These are phyloP conservation scores for Ypsolopha scabrella DNA, from an alignment of 2,888 invertebrate species.

Conservation along the genomic window DNA sequence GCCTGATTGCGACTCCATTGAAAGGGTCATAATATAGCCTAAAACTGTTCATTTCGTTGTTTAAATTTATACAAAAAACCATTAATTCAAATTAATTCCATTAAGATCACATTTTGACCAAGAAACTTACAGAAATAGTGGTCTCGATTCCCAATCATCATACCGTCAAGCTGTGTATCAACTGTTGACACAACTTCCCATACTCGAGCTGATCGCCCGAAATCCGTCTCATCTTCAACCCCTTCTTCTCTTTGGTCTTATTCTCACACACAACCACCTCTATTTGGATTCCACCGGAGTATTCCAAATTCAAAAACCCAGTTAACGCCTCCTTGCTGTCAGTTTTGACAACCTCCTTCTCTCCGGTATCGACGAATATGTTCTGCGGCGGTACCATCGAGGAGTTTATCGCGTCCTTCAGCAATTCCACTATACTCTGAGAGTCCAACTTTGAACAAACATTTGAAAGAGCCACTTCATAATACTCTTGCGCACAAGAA, in stretches of 20 bases:
- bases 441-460: conserved; percentile 85
- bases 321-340: conserved; percentile 42
- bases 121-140: background rate
- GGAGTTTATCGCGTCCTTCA: conserved; percentile 81
- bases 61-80: background rate
- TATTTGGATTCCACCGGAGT: conserved; percentile 88
- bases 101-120: background rate
- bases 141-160: conserved; percentile 26
- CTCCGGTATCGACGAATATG: conserved; percentile 59
- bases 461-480: conserved; percentile 83
- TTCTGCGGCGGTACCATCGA: conserved; percentile 79
- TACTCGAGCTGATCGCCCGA: conserved; percentile 91
- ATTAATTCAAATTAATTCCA: background rate
- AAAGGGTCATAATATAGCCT: background rate
- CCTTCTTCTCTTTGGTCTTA: conserved; percentile 78
- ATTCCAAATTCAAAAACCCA: conserved; percentile 75
- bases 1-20: background rate
- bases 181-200: conserved; percentile 87
- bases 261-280: conserved; percentile 85
- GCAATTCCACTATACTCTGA: conserved; percentile 81
- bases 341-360: conserved; percentile 23
- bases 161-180: conserved; percentile 88
- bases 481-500: conserved; percentile 54
- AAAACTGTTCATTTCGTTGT: background rate
- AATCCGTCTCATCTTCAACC: conserved; percentile 86